phyloP scores from a whole-genome alignment of 2,888 invertebrate genomes.

The Orthonychiurus folsomi region DNA sequence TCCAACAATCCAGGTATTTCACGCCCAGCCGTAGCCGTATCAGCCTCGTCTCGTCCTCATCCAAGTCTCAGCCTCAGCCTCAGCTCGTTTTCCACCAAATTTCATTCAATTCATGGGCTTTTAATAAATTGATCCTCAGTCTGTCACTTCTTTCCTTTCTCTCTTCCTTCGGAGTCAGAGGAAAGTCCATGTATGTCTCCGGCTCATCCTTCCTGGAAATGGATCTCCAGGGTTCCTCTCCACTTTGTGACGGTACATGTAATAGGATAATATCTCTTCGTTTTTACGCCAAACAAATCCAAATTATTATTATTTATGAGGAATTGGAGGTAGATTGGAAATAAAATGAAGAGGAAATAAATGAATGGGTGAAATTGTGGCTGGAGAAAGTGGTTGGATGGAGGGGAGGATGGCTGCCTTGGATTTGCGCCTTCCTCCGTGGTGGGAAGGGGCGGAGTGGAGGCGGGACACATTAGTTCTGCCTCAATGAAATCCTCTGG shows the following conservation, averaged over 20 bases:
- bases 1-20: not conserved
- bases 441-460: not conserved
- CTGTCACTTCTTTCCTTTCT: too few relatives aligned
- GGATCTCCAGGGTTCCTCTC: too few relatives aligned
- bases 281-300: too few relatives aligned
- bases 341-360: constrained; percentile 2
- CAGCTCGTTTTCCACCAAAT: not conserved
- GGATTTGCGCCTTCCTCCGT: not conserved
- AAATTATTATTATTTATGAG: too few relatives aligned
- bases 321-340: too few relatives aligned
- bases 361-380: not conserved
- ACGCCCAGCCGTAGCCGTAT: too few relatives aligned
- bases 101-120: not conserved
- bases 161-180: too few relatives aligned
- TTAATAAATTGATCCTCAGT: not conserved
- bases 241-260: too few relatives aligned
- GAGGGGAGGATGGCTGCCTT: not conserved
- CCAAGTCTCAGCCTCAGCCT: not conserved
- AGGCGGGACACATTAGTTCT: constrained; percentile 8
- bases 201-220: too few relatives aligned
- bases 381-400: not conserved
- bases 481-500: constrained; percentile 12
- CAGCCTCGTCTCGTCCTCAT: not conserved
- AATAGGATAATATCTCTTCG: too few relatives aligned
- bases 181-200: too few relatives aligned